phyloP scores from a whole-genome alignment of 2,797 vertebrate genomes.

The Mus minutoides region DNA sequence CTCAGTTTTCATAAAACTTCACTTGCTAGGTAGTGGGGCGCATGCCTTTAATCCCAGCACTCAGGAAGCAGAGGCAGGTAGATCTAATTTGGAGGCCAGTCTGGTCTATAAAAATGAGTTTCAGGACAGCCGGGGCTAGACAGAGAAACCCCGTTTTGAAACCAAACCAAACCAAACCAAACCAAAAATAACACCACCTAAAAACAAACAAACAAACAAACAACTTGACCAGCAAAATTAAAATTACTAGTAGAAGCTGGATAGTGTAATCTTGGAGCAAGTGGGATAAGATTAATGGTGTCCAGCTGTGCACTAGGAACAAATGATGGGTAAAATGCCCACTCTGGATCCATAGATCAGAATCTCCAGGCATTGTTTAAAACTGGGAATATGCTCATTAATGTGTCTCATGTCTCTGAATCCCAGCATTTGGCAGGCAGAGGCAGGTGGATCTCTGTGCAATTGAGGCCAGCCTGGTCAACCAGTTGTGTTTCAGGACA shows the following conservation, averaged over 20 bases:
- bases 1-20: slow-evolving; percentile 7
- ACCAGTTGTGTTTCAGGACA: not conserved
- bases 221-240: not conserved
- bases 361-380: not conserved
- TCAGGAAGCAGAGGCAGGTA: not conserved
- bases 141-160: not conserved
- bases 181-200: not conserved
- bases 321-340: not conserved
- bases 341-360: not conserved
- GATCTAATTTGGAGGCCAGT: not conserved
- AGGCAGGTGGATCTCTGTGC: not conserved
- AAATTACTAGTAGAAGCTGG: not conserved
- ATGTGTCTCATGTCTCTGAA: not conserved
- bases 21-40: not conserved
- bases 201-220: not conserved
- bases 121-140: not conserved
- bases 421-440: not conserved
- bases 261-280: not conserved
- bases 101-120: not conserved
- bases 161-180: not conserved
- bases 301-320: not conserved
- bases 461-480: not conserved
- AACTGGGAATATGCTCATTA: not conserved
- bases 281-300: not conserved
- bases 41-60: not conserved